Percentiles rank a stretch among this genome's conserved stretches.
These are phyloP conservation scores for Platycercus adscitus DNA, from an alignment of 2,113 vertebrate species.

Conservation along the genomic window DNA sequence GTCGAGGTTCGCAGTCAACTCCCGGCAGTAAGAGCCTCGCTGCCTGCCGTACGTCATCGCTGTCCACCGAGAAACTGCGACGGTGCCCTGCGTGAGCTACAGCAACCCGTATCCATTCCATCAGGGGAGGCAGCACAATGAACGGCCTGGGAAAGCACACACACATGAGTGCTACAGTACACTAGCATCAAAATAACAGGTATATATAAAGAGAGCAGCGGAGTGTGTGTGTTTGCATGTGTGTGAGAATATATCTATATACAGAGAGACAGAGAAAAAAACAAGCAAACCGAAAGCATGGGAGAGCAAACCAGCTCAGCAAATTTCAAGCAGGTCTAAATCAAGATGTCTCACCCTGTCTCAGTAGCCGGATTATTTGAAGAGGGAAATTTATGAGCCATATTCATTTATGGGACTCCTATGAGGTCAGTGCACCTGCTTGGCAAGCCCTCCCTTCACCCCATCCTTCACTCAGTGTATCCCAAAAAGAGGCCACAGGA, in stretches of 20 bases:
- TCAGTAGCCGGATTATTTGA: neutral
- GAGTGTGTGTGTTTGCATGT: rapidly evolving
- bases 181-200: neutral
- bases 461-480: neutral
- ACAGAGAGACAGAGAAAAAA: neutral
- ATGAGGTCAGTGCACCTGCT: neutral
- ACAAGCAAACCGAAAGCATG: neutral
- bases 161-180: neutral
- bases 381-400: neutral
- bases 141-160: slow-evolving; percentile 85
- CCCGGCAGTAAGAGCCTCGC: slow-evolving; percentile 93
- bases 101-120: slow-evolving; percentile 97
- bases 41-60: slow-evolving; percentile 96
- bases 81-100: slow-evolving; percentile 93
- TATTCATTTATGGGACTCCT: neutral
- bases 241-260: neutral
- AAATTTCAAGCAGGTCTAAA: neutral
- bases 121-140: slow-evolving; percentile 93
- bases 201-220: neutral
- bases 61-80: slow-evolving; percentile 97
- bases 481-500: neutral
- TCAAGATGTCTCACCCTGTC: neutral
- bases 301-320: neutral
- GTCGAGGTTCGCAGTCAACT: slow-evolving; percentile 97
- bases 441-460: neutral